Percentiles rank a stretch among this genome's conserved stretches.
These are phyloP conservation scores for Ammodytes marinus DNA, from an alignment of 2,113 vertebrate species.

Conservation along the genomic window DNA sequence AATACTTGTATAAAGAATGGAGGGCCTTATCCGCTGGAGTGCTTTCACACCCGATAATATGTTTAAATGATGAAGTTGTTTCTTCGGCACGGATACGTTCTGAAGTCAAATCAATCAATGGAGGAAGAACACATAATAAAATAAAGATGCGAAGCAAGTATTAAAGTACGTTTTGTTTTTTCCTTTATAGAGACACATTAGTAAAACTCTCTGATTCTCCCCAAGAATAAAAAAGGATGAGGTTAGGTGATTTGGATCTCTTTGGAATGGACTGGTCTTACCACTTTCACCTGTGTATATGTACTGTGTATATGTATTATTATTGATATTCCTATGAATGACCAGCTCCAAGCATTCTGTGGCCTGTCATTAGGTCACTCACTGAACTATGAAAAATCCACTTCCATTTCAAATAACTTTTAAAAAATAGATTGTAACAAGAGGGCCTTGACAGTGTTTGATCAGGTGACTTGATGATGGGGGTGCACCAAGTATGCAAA, in stretches of 20 bases:
- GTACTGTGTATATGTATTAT: too few species aligned
- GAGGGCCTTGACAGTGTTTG: background rate
- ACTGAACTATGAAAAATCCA: background rate
- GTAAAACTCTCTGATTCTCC: background rate
- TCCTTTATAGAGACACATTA: background rate
- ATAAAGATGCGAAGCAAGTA: background rate
- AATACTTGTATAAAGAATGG: background rate
- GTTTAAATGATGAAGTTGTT: background rate
- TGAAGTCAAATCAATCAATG: background rate
- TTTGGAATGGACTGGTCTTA: background rate
- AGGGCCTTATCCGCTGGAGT: background rate
- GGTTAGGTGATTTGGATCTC: background rate
- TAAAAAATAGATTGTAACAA: background rate
- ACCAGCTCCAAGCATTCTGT: background rate
- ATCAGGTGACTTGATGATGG: constrained; percentile 25
- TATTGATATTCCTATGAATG: background rate
- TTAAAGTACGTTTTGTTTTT: background rate
- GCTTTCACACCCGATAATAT: background rate
- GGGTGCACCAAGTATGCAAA: background rate
- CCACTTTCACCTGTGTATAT: background rate
- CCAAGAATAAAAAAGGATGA: background rate
- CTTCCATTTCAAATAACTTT: constrained; percentile 1
- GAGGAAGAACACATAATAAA: constrained; percentile 9
- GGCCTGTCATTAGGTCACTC: background rate
- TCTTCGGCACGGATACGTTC: background rate